Conservation (phyloP, 2,113 vertebrate species). For the Nesogale talazaci region DNA sequence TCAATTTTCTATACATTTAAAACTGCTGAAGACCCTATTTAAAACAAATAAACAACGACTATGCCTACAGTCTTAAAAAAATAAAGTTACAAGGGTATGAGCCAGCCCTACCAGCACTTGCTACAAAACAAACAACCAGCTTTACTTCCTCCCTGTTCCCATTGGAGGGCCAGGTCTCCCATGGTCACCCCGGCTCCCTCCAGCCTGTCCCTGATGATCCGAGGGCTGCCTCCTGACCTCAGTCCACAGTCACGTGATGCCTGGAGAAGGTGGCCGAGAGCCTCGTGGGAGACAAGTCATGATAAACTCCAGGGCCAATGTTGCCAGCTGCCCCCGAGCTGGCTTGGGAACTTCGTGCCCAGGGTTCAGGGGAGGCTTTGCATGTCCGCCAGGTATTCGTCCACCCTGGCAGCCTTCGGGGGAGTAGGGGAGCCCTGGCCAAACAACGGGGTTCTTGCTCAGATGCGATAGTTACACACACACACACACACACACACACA, state of each 20-base stretch:
- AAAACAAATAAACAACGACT: not conserved
- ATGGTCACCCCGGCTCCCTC: not conserved
- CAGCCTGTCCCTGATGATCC: not conserved
- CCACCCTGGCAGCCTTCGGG: not conserved
- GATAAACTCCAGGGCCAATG: not conserved
- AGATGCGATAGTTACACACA: no score
- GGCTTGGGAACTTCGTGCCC: not conserved
- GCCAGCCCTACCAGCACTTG: not conserved
- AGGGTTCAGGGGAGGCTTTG: not conserved
- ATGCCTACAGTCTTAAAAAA: not conserved
- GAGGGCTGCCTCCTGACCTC: rapidly evolving
- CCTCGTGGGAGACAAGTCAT: rapidly evolving
- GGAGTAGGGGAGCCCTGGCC: not conserved
- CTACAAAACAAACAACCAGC: not conserved
- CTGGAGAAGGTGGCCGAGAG: rapidly evolving
- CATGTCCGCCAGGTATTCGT: not conserved
- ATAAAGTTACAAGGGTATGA: no score
- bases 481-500: no score
- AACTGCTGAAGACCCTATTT: not conserved
- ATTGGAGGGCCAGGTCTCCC: not conserved
- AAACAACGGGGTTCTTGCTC: not conserved
- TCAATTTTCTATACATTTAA: no score
- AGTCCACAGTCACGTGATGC: rapidly evolving
- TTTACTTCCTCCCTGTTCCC: not conserved
- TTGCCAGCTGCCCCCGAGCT: no score